phyloP scores from a whole-genome alignment of 2,888 invertebrate species.

The Cistogaster globosa region DNA sequence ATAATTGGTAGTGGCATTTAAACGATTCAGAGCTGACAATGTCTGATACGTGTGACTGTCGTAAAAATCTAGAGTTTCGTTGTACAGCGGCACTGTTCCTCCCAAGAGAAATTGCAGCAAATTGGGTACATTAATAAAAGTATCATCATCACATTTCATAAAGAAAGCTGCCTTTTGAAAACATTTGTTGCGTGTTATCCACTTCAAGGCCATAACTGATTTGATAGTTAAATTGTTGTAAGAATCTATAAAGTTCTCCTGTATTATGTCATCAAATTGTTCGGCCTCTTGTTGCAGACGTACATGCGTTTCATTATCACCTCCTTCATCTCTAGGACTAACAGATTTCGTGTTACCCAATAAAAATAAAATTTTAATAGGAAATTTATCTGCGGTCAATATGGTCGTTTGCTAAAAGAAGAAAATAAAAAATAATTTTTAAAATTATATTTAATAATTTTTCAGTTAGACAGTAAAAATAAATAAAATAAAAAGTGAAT shows the following conservation, averaged over 20 bases:
- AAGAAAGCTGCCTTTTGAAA: constrained; percentile 86
- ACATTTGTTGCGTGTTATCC: constrained; percentile 88
- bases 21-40: constrained; percentile 77
- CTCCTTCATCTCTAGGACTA: constrained; percentile 35
- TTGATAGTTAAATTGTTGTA: constrained; percentile 94
- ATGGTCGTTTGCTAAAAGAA: constrained; percentile 53
- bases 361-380: constrained; percentile 80
- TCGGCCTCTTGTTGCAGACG: constrained; percentile 87
- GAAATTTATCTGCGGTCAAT: constrained; percentile 61
- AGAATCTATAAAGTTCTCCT: constrained; percentile 92
- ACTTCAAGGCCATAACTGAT: constrained; percentile 92
- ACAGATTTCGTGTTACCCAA: constrained; percentile 78
- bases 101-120: constrained; percentile 84
- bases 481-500: no score
- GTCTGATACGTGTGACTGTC: constrained; percentile 78
- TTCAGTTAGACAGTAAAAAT: no score
- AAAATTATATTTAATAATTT: no score
- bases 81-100: constrained; percentile 82
- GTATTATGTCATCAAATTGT: constrained; percentile 89
- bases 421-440: constrained; percentile 15
- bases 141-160: constrained; percentile 94
- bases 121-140: constrained; percentile 91
- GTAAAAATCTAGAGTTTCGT: constrained; percentile 80
- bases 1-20: constrained; percentile 83
- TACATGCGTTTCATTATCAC: constrained; percentile 85